These are phyloP conservation scores for Aradophagus sp. DNA, from an alignment of 1,140 invertebrate genomes.

Conservation along the genomic window DNA sequence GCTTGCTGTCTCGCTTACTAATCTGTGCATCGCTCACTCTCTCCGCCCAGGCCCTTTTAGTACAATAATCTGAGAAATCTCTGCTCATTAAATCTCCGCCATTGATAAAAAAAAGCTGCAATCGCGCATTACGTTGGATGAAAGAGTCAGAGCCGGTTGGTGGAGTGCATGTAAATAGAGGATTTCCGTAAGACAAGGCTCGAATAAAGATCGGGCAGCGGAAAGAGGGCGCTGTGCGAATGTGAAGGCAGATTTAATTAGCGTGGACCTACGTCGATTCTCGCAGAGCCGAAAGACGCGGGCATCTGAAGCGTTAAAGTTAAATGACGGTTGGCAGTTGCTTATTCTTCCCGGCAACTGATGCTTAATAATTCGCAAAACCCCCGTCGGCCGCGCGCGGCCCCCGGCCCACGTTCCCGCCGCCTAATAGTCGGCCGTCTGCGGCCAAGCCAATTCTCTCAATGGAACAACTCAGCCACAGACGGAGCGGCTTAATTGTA, in stretches of 20 bases:
- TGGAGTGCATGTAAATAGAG: slow-evolving; percentile 33
- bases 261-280: slow-evolving; percentile 70
- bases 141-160: slow-evolving; percentile 34
- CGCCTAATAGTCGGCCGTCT: slow-evolving; percentile 68
- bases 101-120: slow-evolving; percentile 32
- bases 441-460: slow-evolving; percentile 72
- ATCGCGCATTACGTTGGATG: slow-evolving; percentile 26
- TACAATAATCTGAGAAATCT: slow-evolving; percentile 7
- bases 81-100: slow-evolving; percentile 5
- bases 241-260: slow-evolving; percentile 74
- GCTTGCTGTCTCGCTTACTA: too few species aligned
- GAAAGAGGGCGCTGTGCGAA: slow-evolving; percentile 48
- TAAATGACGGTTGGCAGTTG: slow-evolving; percentile 76
- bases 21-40: too few species aligned
- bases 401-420: slow-evolving; percentile 57
- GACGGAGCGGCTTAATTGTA: slow-evolving; percentile 73
- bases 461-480: slow-evolving; percentile 74
- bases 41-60: too few species aligned
- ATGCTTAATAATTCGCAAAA: slow-evolving; percentile 75
- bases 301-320: slow-evolving; percentile 76
- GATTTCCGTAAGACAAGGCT: slow-evolving; percentile 45
- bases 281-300: slow-evolving; percentile 63
- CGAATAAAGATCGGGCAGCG: slow-evolving; percentile 21
- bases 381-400: slow-evolving; percentile 3
- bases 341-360: slow-evolving; percentile 75